Conservation (phyloP, 2,888 invertebrate species). For the Agrotis clavis region DNA sequence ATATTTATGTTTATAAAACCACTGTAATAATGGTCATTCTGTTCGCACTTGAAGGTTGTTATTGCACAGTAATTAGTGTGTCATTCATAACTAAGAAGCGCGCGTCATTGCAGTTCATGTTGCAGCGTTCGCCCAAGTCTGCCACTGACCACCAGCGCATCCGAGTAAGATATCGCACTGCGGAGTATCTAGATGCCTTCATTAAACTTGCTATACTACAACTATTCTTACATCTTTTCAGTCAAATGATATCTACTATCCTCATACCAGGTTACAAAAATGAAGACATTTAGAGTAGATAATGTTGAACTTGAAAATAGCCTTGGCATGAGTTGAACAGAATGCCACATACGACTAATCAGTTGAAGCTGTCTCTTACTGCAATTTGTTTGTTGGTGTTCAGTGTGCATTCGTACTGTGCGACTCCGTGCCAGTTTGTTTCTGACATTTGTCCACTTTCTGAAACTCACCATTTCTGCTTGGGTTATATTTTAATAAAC, state of each 20-base stretch:
- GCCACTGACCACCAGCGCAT: constrained; percentile 97
- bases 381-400: constrained; percentile 88
- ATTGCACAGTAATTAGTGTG: constrained; percentile 22
- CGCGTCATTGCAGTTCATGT: constrained; percentile 95
- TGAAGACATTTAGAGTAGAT: constrained; percentile 81
- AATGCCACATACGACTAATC: constrained; percentile 81
- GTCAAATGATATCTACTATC: constrained; percentile 43
- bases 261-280: constrained; percentile 59
- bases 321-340: constrained; percentile 83
- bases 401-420: constrained; percentile 85
- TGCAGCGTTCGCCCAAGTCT: constrained; percentile 96
- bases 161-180: constrained; percentile 94
- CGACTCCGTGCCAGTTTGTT: constrained; percentile 74
- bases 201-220: constrained; percentile 63
- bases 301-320: constrained; percentile 67
- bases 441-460: constrained; percentile 51
- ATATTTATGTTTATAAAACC: not conserved
- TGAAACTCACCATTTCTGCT: constrained; percentile 16
- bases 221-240: constrained; percentile 31
- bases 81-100: constrained; percentile 69
- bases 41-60: constrained; percentile 11
- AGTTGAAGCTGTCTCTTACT: constrained; percentile 78
- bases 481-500: constrained; percentile 1
- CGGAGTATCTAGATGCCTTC: constrained; percentile 80
- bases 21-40: not conserved